Base-by-base conservation (phyloP, 2,888 invertebrate genomes). In the Exephanes ischioxanthus region DNA sequence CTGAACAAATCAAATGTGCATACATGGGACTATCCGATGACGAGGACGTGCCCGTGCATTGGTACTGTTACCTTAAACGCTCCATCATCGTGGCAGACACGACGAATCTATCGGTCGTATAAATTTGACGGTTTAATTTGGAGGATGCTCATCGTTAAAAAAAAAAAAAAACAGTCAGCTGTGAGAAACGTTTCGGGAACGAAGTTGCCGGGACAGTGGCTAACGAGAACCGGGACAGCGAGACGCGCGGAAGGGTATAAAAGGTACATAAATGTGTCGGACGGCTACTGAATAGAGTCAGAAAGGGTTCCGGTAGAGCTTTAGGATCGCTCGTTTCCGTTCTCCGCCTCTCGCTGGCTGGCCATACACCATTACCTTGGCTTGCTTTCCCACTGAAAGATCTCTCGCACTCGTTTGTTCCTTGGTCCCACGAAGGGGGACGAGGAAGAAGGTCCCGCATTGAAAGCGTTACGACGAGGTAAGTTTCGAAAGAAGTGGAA, bases 301-400 rank as follows among this genome's bases (percentile, higher is more conserved):
- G 75, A 48, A 51, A 75, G 67, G 58, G 37, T 78, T 83, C 26
- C 71, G 30, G 11, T 16, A 14, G 33, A 22, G 55, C 68, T 68
- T 55, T 61, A 2, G 45, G 41, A 70, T 45, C 19, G 22, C 48
- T 11, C 30, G 11, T 68, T 45, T 37, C 45, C 67, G 48, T 80
- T 48, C n/a, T 58, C 67, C 30, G 14, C 30, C 14, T 75, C 53
- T 30, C 45, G 41, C 70, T 41, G 1, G 22, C 76, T 80, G 48
- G 76, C 75, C 76, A 75, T 76, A 79, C 70, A 66, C 72, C 80
- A 66, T 80, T 80, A 75, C 51, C 33, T 45, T 70, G 14, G 66
- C 76, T 76, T 58, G 67, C 48, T 19, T 76, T 76, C 41, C 53
- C 80, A 72, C 76, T 72, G 71, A 84, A 72, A 84, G 30, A 80